Evolutionary conservation across 2,113 vertebrate genomes (phyloP), one percentile per base, ranked within the genome.

Genomic region (Tetrax tetrax): DNA sequence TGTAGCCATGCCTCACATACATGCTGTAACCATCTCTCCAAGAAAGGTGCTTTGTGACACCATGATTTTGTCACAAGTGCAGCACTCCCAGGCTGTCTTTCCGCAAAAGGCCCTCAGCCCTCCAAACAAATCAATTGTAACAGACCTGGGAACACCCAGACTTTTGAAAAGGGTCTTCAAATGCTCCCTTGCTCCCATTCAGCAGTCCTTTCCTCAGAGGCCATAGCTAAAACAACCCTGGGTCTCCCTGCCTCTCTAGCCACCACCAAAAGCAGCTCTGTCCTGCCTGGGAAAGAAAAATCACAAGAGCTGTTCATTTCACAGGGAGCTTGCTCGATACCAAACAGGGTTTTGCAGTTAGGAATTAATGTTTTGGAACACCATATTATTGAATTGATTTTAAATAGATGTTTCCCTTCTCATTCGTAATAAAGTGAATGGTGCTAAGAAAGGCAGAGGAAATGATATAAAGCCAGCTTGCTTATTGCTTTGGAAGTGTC

Each of bases 331-430:
- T 17, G 35, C 84, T 81, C 54, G 60, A 69, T 93, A 54, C 68
- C 50, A 41, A 13, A 3, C 65, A 51, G 51, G 78, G 60, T 35
- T 82, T 43, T 77, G 61, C 81, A 91, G 90, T 22, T 54, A 77
- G 75, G 79, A 96, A 95, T 95, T 90, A 75, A 41, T 92, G 97
- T 92, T 95, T 97, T 79, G 91, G 89, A 96, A 97, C 92, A 53
- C 54, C 84, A 5, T 81, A 92, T 75, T 89, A 91, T 82, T 88
- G 90, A 87, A 96, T 80, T 98, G 97, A 95, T 94, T 97, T 95
- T 96, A 98, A 97, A 96, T 96, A 97, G 97, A 94, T 90, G 92
- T 95, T 98, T 97, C 57, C 18, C 63, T 97, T 94, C 87, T 83
- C 31, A 41, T 86, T 94, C 38, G 22, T 96, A 95, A 96, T 92